These are phyloP conservation scores for Reticulitermes speratus DNA, from an alignment of 1,140 invertebrate species.

Conservation along the genomic window DNA sequence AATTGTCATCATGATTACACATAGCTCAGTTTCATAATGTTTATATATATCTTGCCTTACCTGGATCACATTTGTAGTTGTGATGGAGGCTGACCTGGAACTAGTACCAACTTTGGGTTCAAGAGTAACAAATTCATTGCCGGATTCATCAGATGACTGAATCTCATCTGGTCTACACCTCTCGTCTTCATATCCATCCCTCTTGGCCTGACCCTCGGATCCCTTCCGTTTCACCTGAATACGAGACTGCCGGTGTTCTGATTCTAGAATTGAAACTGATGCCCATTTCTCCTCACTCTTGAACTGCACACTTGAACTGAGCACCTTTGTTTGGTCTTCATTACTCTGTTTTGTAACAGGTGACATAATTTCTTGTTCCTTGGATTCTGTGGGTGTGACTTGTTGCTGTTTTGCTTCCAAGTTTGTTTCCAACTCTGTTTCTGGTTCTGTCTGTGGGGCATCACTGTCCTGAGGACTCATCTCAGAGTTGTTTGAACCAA, in stretches of 20 bases:
- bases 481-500: constrained; percentile 56
- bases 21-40: too few relatives aligned
- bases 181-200: background rate
- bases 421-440: background rate
- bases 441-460: constrained; percentile 4
- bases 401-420: background rate
- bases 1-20: too few relatives aligned
- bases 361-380: too few relatives aligned
- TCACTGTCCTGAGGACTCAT: constrained; percentile 46
- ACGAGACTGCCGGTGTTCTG: background rate
- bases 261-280: background rate
- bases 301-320: constrained; percentile 8
- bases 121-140: background rate
- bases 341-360: background rate
- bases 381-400: background rate
- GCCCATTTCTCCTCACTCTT: background rate
- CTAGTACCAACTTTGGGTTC: background rate
- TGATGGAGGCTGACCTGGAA: constrained; percentile 31
- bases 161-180: background rate
- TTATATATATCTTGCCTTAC: constrained; percentile 13
- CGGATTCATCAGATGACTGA: background rate
- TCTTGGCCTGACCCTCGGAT: background rate
- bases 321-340: background rate
- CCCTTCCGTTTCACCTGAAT: background rate
- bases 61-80: constrained; percentile 33